Evolutionary conservation across 2,113 vertebrate genomes (phyloP).

Genomic region (Cyanistes caeruleus): DNA sequence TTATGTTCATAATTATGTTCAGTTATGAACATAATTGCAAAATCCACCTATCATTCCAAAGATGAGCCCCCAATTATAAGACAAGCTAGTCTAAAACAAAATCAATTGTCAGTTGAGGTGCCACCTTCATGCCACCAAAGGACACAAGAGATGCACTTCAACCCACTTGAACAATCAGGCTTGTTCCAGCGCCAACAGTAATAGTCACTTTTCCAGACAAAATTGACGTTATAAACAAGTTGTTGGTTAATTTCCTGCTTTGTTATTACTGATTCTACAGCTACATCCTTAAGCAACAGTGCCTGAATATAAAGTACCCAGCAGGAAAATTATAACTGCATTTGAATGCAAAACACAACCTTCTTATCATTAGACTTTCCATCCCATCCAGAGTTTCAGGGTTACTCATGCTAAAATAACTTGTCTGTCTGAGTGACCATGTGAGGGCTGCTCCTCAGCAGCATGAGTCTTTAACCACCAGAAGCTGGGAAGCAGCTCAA

Average conservation of each 20-base stretch:
- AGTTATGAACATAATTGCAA: neutral
- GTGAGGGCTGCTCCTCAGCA: neutral
- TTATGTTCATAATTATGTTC: no score
- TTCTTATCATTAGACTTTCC: neutral
- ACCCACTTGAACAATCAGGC: neutral
- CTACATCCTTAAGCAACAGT: neutral
- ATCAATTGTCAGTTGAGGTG: fast-evolving
- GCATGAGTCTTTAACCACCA: fast-evolving
- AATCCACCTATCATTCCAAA: neutral
- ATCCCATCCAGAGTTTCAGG: neutral
- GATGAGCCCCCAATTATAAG: neutral
- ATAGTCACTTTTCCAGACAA: neutral
- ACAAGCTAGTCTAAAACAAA: neutral
- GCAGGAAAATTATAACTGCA: neutral
- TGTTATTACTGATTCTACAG: neutral
- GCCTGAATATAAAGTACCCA: constrained; percentile 20
- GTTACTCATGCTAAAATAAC: constrained; percentile 2
- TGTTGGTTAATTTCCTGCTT: constrained; percentile 11
- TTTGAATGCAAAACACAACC: constrained; percentile 11
- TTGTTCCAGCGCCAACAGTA: neutral
- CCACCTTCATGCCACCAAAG: neutral
- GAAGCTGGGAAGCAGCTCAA: neutral
- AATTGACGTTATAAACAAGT: constrained; percentile 14
- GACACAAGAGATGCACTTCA: neutral
- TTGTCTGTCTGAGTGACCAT: neutral